These are phyloP conservation scores for Drosophila sp. DNA, from an alignment of 1,140 invertebrate genomes.

Conservation along the genomic window DNA sequence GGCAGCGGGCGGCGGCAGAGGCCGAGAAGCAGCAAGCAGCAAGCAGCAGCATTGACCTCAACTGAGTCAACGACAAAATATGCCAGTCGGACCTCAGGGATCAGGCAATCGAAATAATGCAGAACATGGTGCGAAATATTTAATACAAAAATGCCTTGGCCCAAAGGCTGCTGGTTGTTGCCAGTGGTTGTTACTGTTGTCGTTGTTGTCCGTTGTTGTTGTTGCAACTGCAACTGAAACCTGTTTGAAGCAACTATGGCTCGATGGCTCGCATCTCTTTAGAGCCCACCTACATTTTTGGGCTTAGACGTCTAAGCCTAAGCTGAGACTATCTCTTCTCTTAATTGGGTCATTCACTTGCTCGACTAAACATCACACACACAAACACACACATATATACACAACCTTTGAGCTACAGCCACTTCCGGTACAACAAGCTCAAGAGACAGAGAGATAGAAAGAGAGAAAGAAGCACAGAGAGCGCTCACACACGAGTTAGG, in stretches of 20 bases:
- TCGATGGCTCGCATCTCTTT: slow-evolving; percentile 8
- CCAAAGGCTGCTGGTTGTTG: slow-evolving; percentile 41
- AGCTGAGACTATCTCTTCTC: slow-evolving; percentile 62
- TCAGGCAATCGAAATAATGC: slow-evolving; percentile 76
- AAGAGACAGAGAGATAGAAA: slow-evolving; percentile 4
- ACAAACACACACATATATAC: not conserved
- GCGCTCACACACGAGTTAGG: slow-evolving; percentile 3
- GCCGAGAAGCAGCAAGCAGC: not conserved
- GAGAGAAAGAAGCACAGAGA: slow-evolving; percentile 13
- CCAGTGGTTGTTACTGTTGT: slow-evolving; percentile 27
- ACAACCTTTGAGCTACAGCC: slow-evolving; percentile 33
- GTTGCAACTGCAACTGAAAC: slow-evolving; percentile 45
- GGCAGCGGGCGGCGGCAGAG: not conserved
- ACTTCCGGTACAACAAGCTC: slow-evolving; percentile 47
- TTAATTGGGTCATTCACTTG: slow-evolving; percentile 83
- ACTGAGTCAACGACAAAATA: slow-evolving; percentile 82
- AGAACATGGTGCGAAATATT: slow-evolving; percentile 83
- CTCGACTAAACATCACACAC: slow-evolving; percentile 50
- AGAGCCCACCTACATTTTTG: slow-evolving; percentile 43
- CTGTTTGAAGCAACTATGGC: slow-evolving; percentile 24
- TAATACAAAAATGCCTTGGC: slow-evolving; percentile 74
- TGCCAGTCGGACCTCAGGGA: slow-evolving; percentile 56
- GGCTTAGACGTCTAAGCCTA: slow-evolving; percentile 53
- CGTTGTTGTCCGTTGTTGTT: slow-evolving; percentile 18
- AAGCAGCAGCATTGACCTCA: slow-evolving; percentile 74